Conservation (phyloP, 2,797 vertebrate genomes). For the Psittacula derbiana region DNA sequence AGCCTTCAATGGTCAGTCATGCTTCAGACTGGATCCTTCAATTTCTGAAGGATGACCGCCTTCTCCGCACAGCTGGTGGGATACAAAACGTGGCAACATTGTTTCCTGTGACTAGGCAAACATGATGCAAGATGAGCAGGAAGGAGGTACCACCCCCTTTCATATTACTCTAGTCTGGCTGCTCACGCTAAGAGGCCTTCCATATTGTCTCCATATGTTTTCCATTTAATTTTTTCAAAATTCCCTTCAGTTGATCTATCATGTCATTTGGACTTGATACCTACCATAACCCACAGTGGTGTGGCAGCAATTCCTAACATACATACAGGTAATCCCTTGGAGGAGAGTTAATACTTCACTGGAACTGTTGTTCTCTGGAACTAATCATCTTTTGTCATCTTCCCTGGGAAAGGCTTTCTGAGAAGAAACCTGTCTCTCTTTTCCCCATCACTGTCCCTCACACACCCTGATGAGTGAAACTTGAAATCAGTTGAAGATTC, state of each 20-base stretch:
- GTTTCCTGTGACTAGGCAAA: background rate
- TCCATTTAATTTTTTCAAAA: background rate
- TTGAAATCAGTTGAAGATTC: background rate
- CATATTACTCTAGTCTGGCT: background rate
- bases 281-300: background rate
- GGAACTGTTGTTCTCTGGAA: background rate
- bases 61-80: background rate
- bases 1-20: background rate
- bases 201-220: background rate
- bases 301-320: background rate
- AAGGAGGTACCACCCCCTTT: background rate
- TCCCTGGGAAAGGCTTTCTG: background rate
- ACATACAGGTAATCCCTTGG: background rate
- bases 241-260: background rate
- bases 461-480: background rate
- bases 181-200: background rate
- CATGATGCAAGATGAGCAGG: background rate
- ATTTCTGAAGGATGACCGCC: background rate
- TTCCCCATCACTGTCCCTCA: background rate
- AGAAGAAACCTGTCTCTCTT: background rate
- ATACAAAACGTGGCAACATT: background rate
- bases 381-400: background rate
- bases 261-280: background rate
- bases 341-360: background rate
- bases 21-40: background rate